Evolutionary conservation across 2,797 vertebrate genomes (phyloP), one percentile per base, ranked within the genome.

Genomic region (Melanotaenia pygmaea): DNA sequence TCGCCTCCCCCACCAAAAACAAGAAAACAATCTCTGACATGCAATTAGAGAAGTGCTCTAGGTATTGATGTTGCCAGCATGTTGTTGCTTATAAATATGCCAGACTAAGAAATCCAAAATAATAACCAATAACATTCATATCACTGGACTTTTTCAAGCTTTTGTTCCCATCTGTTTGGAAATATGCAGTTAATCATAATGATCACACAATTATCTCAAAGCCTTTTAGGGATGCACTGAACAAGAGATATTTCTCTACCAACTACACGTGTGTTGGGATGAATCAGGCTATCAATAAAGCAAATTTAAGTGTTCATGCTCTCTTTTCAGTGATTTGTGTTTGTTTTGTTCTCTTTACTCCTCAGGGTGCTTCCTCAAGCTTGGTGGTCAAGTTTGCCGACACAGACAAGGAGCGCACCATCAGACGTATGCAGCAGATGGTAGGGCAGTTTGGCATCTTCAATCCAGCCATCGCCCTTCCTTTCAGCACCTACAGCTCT

Each of bases 351-450:
- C 81, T 63, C 43, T 87, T 84, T 84, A 22, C 66, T 34, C 56
- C 82, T 84, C 91, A 99, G 98, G 98, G 98, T 6, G 98, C 98
- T 45, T 99, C 98, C 81, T 99, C 98, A 91, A 99, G 98, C 95
- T 95, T 99, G 94, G 98, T 99, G 95, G 98, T 99, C 90, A 99
- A 99, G 94, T 99, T 99, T 74, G 98, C 98, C 3, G 98, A 99
- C 95, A 99, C 98, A n/a, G 98, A 99, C 94, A 99, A 98, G 92
- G 98, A 99, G 91, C 95, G 98, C 89, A 99, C 98, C 60, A 95
- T 99, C 75, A 95, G 98, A 67, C 96, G 98, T 76, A 98, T 99
- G 98, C 98, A 99, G 92, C 98, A 99, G 95, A 99, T 99, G 97
- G 97, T 99, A 82, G 98, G 98, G 77, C 98, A 99, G 94, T 97